Evolutionary conservation across 2,113 vertebrate genomes (phyloP).

Genomic region (Haemorhous mexicanus): DNA sequence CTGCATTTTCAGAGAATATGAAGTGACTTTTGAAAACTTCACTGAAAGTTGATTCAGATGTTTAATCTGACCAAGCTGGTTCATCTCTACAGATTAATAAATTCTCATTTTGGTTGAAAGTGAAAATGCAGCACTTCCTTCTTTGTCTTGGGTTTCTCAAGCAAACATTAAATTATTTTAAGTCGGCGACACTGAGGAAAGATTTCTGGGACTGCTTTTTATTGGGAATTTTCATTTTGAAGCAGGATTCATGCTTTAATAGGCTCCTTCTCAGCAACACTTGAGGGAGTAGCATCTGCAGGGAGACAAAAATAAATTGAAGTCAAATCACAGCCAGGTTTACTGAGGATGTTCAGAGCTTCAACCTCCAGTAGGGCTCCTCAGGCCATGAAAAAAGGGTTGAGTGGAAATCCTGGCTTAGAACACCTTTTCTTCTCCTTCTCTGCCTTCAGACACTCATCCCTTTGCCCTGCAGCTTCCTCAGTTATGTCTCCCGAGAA

Average conservation of each 20-base stretch:
- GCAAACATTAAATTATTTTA: not conserved
- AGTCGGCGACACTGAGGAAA: not conserved
- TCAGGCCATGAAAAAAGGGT: not conserved
- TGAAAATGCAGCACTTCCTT: not conserved
- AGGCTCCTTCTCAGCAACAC: not conserved
- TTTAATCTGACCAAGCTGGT: not conserved
- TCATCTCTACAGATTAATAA: not conserved
- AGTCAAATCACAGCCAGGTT: not conserved
- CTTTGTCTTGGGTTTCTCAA: not conserved
- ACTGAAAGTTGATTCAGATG: not conserved
- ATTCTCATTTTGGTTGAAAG: not conserved
- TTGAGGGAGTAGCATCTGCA: not conserved
- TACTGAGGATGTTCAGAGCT: not conserved
- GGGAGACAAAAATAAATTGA: not conserved
- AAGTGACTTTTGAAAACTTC: not conserved
- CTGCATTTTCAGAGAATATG: not conserved
- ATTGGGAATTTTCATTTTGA: not conserved
- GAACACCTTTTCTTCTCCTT: not conserved
- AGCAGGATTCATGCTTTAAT: not conserved
- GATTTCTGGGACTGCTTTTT: not conserved
- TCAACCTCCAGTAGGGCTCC: not conserved
- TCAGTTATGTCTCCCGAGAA: not conserved
- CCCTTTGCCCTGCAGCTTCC: not conserved
- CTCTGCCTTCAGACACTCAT: not conserved
- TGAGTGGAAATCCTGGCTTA: not conserved